Evolutionary conservation across 2,113 vertebrate species (phyloP).

Genomic region (Elanus axillaris): DNA sequence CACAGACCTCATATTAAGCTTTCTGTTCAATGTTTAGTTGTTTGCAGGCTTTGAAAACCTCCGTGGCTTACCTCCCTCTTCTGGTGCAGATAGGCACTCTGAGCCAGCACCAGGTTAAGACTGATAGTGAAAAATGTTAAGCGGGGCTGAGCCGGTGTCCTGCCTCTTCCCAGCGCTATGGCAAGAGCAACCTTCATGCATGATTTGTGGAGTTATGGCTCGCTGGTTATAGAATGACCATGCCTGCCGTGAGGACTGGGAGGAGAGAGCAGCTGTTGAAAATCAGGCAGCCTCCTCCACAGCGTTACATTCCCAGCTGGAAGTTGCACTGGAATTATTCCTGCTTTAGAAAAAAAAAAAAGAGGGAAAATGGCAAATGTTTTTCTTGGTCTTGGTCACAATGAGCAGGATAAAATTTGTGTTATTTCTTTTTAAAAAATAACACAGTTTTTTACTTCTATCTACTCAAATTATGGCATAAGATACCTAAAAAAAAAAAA

Average conservation of each 20-base stretch:
- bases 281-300: background rate
- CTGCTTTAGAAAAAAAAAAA: background rate
- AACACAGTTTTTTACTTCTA: background rate
- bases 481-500: background rate
- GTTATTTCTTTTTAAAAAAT: background rate
- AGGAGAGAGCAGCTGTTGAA: conserved; percentile 1
- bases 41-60: background rate
- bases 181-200: background rate
- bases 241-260: background rate
- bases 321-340: background rate
- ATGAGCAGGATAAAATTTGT: background rate
- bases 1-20: background rate
- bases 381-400: background rate
- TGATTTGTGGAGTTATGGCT: background rate
- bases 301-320: background rate
- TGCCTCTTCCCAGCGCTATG: background rate
- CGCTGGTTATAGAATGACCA: background rate
- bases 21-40: background rate
- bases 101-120: background rate
- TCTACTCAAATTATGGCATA: background rate
- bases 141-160: background rate
- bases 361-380: background rate
- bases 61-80: background rate
- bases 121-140: background rate
- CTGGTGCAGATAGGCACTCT: background rate